Evolutionary conservation across 2,888 invertebrate genomes (phyloP).

Genomic region (Escarpia spicata): DNA sequence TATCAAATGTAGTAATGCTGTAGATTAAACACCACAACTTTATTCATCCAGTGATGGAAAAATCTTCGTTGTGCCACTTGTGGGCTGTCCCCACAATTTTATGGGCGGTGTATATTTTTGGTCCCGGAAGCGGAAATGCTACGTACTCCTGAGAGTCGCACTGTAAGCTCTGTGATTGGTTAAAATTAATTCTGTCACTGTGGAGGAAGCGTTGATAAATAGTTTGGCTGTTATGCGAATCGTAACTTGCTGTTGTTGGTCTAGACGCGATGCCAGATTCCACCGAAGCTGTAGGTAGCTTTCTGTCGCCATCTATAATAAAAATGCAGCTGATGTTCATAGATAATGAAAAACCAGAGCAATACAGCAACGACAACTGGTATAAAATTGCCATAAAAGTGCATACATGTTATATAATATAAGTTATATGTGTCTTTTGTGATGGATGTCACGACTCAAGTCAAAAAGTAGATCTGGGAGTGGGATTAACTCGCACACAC

Average conservation of each 20-base stretch:
- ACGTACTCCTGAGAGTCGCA: background rate
- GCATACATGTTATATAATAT: too few relatives aligned
- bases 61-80: too few relatives aligned
- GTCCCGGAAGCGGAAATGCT: background rate
- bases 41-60: too few relatives aligned
- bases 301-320: background rate
- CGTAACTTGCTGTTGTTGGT: background rate
- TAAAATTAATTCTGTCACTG: background rate
- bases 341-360: background rate
- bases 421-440: too few relatives aligned
- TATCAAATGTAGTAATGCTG: too few relatives aligned
- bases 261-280: background rate
- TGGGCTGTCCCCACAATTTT: too few relatives aligned
- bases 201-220: background rate
- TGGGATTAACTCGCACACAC: too few relatives aligned
- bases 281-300: background rate
- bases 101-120: background rate
- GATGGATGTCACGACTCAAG: too few relatives aligned
- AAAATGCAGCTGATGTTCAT: background rate
- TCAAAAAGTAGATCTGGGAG: too few relatives aligned
- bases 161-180: background rate
- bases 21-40: too few relatives aligned
- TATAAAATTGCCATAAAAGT: background rate
- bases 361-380: background rate
- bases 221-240: constrained; percentile 3